Evolutionary conservation across 2,888 invertebrate species (phyloP).

Genomic region (Lypha dubia): DNA sequence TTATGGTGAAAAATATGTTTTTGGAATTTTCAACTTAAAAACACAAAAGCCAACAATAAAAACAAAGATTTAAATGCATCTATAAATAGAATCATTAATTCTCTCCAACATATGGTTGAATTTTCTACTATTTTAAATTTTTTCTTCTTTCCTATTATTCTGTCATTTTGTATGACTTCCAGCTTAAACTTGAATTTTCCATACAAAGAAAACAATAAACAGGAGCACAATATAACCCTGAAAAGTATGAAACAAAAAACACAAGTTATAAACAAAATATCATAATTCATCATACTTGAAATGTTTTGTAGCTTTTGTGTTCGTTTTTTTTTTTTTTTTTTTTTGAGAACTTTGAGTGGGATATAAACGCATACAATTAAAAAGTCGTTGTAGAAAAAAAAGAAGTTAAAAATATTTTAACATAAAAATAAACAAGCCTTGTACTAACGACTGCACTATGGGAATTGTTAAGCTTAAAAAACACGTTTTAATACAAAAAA

Average conservation of each 20-base stretch:
- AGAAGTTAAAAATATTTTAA: background rate
- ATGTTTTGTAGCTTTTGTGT: slow-evolving; percentile 8
- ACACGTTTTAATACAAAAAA: no score
- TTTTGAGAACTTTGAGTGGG: background rate
- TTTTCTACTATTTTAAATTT: slow-evolving; percentile 8
- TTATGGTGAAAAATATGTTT: slow-evolving; percentile 33
- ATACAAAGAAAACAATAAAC: slow-evolving; percentile 24
- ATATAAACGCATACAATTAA: background rate
- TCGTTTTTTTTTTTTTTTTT: no score
- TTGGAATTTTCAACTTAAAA: background rate
- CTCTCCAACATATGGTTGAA: slow-evolving; percentile 47
- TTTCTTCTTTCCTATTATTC: background rate
- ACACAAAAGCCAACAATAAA: background rate
- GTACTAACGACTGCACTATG: background rate
- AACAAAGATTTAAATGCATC: slow-evolving; percentile 4
- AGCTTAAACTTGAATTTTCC: slow-evolving; percentile 21
- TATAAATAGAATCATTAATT: slow-evolving; percentile 59
- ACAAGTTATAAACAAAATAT: no score
- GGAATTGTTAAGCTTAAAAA: no score
- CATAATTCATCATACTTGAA: slow-evolving; percentile 59
- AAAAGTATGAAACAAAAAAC: background rate
- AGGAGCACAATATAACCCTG: slow-evolving; percentile 53
- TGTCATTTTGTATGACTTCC: slow-evolving; percentile 28
- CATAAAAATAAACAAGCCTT: background rate
- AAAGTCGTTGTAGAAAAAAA: slow-evolving; percentile 6